Evolutionary conservation across 2,113 vertebrate genomes (phyloP).

Genomic region (Pheucticus melanocephalus): DNA sequence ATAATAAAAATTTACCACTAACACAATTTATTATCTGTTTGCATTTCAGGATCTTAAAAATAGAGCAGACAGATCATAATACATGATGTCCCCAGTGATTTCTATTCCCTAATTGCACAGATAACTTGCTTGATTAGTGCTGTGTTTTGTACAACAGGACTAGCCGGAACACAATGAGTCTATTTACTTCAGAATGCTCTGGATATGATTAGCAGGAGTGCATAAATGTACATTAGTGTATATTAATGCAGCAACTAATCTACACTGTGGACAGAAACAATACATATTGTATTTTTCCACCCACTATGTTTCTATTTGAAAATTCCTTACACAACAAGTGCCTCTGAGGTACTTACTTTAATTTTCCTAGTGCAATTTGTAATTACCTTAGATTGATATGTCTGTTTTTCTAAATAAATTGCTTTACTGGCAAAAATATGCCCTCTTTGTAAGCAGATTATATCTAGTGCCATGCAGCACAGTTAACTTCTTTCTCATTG

Average conservation of each 20-base stretch:
- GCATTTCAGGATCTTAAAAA: constrained; percentile 54
- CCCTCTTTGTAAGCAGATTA: constrained; percentile 4
- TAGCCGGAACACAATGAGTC: constrained; percentile 36
- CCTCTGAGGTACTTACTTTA: constrained; percentile 47
- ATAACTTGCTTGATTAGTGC: constrained; percentile 49
- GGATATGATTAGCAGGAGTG: constrained; percentile 62
- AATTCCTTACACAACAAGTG: constrained; percentile 18
- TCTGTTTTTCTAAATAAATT: constrained; percentile 55
- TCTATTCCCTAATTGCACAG: constrained; percentile 60
- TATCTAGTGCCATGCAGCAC: not conserved
- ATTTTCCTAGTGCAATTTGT: constrained; percentile 58
- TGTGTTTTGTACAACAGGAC: constrained; percentile 35
- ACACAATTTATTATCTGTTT: constrained; percentile 52
- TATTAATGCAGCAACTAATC: constrained; percentile 56
- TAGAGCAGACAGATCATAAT: constrained; percentile 36
- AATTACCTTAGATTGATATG: constrained; percentile 55
- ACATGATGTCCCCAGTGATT: constrained; percentile 19
- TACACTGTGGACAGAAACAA: constrained; percentile 47
- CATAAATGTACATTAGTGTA: constrained; percentile 46
- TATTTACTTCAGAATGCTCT: constrained; percentile 54
- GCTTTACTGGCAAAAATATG: constrained; percentile 20
- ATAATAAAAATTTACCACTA: constrained; percentile 9
- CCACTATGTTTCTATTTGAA: constrained; percentile 20
- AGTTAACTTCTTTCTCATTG: not conserved
- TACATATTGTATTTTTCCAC: constrained; percentile 8